Conservation (phyloP, 1,140 invertebrate genomes). For the Sminthurides bifidus region DNA sequence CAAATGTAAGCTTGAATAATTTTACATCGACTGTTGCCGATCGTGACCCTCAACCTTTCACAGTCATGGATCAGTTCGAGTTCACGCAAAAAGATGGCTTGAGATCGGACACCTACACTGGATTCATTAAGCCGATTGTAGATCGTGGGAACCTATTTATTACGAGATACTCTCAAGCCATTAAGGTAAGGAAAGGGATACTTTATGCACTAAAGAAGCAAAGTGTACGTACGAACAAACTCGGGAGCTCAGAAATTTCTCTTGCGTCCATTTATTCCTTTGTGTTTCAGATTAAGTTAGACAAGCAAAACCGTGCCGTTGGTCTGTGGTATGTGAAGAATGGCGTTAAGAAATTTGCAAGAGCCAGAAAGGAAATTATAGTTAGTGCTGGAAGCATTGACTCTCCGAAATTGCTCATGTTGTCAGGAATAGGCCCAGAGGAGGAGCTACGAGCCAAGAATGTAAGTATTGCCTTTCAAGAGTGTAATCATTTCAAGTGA, state of each 20-base stretch:
- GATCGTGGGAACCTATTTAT: slow-evolving; percentile 17
- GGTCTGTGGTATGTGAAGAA: slow-evolving; percentile 50
- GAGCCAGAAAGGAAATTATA: slow-evolving; percentile 60
- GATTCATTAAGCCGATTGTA: slow-evolving; percentile 14
- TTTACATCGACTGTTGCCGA: not conserved
- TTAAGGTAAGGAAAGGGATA: slow-evolving; percentile 27
- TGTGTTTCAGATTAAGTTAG: no score
- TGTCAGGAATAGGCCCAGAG: slow-evolving; percentile 27
- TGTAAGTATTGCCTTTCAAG: slow-evolving; percentile 1
- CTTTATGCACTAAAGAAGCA: no score
- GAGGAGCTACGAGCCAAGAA: slow-evolving; percentile 14
- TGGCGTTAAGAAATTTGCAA: slow-evolving; percentile 44
- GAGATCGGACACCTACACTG: slow-evolving; percentile 14
- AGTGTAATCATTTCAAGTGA: not conserved
- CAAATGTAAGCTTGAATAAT: not conserved
- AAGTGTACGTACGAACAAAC: no score
- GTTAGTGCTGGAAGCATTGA: slow-evolving; percentile 60
- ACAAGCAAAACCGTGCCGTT: slow-evolving; percentile 36
- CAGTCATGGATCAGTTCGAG: slow-evolving; percentile 2
- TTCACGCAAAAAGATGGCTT: slow-evolving; percentile 20
- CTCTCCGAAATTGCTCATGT: slow-evolving; percentile 49
- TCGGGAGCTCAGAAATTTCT: no score
- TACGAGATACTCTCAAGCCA: slow-evolving; percentile 19
- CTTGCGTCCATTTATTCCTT: no score
- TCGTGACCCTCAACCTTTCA: not conserved